Evolutionary conservation across 23 tunicate genomes (phyloP), one percentile per base, ranked within the genome.

Genomic region (Trididemnum clinides): DNA sequence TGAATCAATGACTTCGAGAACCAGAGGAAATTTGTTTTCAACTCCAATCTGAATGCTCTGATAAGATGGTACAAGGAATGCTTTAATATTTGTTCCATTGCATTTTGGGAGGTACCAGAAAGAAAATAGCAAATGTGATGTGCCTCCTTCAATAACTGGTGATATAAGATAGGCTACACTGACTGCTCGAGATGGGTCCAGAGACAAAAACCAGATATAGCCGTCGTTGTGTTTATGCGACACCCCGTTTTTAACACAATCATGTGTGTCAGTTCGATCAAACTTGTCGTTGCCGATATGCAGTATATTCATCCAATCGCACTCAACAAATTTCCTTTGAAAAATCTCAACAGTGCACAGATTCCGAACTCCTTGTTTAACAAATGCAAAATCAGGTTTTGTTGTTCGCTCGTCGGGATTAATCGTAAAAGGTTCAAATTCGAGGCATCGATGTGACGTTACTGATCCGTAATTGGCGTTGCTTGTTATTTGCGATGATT

Each of bases 71-170:
- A 77, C 34, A 25, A 77, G 19, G 33, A 4, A 86, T 3, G 39
- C 84, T 19, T 78, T 37, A 26, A 86, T 28, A 0, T 1, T 33
- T 25, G 75, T 37, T 1, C 72, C 90, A 12, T 29, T 64, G 78
- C 90, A 86, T 58, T 72, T 49, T 6, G 81, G 31, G 44, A 62
- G 27, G 21, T 77, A 49, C 84, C 84, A 86, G 22, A 86, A 63
- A 15, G 90, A 64, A 5, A 85, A 33, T 1, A 86, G 54, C 15
- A 77, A 28, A 50, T 77, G 84, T 22, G 76, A 51, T 0, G 49
- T 5, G 0, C 84, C 90, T 44, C 84, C 90, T 64, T 86, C 76
- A 3, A 86, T 86, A 23, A 64, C 35, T 7, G 90, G 90, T 2
- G 90, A 86, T 25, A 86, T 77, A 0, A 83, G 69, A 4, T 34